These are phyloP conservation scores for Drosophila repleta DNA, from an alignment of 1,140 invertebrate species.

Conservation along the genomic window DNA sequence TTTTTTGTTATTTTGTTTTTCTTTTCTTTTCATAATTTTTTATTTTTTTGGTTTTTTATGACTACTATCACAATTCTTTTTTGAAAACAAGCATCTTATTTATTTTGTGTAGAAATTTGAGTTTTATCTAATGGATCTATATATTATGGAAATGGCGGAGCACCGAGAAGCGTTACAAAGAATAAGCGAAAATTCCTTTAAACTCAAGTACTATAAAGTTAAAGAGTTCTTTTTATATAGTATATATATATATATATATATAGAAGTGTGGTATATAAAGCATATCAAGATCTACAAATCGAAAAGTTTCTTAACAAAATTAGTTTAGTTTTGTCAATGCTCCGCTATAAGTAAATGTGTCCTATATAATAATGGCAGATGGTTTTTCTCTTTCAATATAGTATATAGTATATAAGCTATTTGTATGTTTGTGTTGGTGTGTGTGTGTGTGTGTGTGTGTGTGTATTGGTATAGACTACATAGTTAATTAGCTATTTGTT, in stretches of 20 bases:
- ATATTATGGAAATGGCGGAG: slow-evolving; percentile 40
- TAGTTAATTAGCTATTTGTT: slow-evolving; percentile 62
- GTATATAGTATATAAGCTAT: slow-evolving; percentile 60
- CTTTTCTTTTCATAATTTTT: slow-evolving; percentile 31
- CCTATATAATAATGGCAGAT: slow-evolving; percentile 67
- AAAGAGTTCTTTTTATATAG: no score
- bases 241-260: slow-evolving; percentile 14
- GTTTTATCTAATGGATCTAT: slow-evolving; percentile 24
- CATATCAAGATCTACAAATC: neutral
- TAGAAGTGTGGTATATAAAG: slow-evolving; percentile 30
- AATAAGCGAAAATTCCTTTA: slow-evolving; percentile 46
- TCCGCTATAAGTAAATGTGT: slow-evolving; percentile 49
- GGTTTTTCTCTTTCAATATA: slow-evolving; percentile 47
- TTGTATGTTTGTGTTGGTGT: slow-evolving; percentile 29
- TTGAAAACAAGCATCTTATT: slow-evolving; percentile 75
- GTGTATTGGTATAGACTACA: slow-evolving; percentile 69
- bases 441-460: slow-evolving; percentile 25
- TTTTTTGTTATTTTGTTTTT: slow-evolving; percentile 70
- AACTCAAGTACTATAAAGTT: slow-evolving; percentile 39
- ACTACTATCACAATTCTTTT: slow-evolving; percentile 80
- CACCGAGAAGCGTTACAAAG: slow-evolving; percentile 35
- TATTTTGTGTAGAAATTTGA: slow-evolving; percentile 38
- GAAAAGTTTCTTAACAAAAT: slow-evolving; percentile 44
- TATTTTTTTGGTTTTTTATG: slow-evolving; percentile 37
- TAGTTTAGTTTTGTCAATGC: slow-evolving; percentile 49